These are phyloP conservation scores for Phymorhynchus buccinoides DNA, from an alignment of 1,140 invertebrate genomes.

Conservation along the genomic window DNA sequence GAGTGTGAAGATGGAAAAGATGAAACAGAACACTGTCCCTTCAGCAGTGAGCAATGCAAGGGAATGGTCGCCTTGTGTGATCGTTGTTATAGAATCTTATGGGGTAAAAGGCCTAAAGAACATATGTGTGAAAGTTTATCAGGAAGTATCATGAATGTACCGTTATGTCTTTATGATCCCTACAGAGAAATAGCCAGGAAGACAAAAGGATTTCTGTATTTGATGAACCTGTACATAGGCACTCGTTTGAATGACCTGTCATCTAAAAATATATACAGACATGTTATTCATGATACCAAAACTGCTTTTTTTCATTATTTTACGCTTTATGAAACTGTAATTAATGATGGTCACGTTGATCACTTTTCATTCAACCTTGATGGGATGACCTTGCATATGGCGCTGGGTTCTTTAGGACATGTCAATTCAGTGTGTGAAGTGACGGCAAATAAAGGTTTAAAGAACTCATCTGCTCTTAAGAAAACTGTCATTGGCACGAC, in stretches of 20 bases:
- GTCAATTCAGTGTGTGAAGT: no score
- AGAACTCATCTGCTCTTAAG: no score
- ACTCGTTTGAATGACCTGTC: neutral
- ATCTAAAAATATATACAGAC: neutral
- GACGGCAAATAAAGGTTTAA: no score
- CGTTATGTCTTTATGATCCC: neutral
- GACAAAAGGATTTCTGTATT: neutral
- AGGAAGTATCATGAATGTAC: neutral
- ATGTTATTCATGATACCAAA: neutral
- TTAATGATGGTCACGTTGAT: no score
- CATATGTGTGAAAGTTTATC: neutral
- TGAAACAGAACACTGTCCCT: slow-evolving; percentile 8
- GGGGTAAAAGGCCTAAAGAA: neutral
- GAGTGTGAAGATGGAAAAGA: slow-evolving; percentile 13
- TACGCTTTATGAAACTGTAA: neutral
- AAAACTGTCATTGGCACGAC: no score
- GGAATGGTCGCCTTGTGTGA: neutral
- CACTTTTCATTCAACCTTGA: no score
- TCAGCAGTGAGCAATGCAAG: neutral
- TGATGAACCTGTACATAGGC: neutral
- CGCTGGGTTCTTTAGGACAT: no score
- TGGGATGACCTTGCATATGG: no score
- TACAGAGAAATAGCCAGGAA: neutral
- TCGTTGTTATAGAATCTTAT: neutral
- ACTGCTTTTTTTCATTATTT: neutral